Percentiles rank a stretch among this genome's conserved stretches.
Conservation (phyloP, 2,888 invertebrate species). For the Metalampra italica region DNA sequence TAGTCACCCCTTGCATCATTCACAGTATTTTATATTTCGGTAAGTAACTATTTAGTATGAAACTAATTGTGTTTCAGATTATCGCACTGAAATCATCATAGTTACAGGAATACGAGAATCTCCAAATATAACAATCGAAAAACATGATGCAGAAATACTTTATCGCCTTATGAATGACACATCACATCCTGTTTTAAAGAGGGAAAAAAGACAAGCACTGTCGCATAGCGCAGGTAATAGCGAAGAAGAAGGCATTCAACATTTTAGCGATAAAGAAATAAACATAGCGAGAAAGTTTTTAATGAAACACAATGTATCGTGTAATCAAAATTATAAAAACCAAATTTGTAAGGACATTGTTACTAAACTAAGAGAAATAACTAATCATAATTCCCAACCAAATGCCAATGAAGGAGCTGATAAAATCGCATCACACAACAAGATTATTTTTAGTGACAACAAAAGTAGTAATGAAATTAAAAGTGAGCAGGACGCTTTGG, state of each 20-base stretch:
- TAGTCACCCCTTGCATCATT: too few relatives aligned
- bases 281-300: constrained; percentile 51
- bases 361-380: constrained; percentile 39
- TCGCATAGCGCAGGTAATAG: constrained; percentile 6
- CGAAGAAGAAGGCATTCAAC: constrained; percentile 18
- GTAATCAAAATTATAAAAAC: constrained; percentile 42
- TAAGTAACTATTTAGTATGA: background rate
- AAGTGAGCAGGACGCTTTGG: background rate
- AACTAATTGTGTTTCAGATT: background rate
- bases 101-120: constrained; percentile 39
- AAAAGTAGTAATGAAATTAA: constrained; percentile 10
- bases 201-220: constrained; percentile 35
- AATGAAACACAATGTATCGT: constrained; percentile 45
- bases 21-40: too few relatives aligned
- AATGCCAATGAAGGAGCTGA: constrained; percentile 5
- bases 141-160: constrained; percentile 39
- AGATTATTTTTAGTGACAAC: too few relatives aligned
- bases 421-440: constrained; percentile 4
- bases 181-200: constrained; percentile 18
- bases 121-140: constrained; percentile 39
- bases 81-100: constrained; percentile 47
- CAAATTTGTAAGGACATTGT: constrained; percentile 54
- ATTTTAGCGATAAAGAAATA: constrained; percentile 38
- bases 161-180: constrained; percentile 42
- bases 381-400: constrained; percentile 15